A percentile compares a stretch with the other conserved stretches of the same genome.
phyloP scores from a whole-genome alignment of 1,140 invertebrate genomes.

The Scaptomyza pallida region DNA sequence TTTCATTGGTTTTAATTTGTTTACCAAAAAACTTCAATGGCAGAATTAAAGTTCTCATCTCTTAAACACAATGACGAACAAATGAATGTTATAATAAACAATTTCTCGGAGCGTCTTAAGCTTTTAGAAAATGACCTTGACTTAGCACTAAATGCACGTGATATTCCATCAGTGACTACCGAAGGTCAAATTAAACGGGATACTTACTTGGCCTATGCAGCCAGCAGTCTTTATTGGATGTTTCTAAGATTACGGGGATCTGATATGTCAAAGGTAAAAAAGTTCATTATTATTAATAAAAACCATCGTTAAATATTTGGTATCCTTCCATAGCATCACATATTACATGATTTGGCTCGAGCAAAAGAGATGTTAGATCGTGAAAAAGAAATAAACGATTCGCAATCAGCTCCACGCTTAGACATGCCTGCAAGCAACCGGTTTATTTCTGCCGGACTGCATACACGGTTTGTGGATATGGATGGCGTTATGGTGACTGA shows the following conservation, averaged over 20 bases:
- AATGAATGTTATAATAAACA: slow-evolving; percentile 18
- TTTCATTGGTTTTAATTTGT: too few species aligned
- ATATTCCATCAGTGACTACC: not conserved
- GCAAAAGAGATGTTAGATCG: slow-evolving; percentile 57
- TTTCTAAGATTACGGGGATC: slow-evolving; percentile 50
- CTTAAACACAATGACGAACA: slow-evolving; percentile 14
- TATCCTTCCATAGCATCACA: slow-evolving; percentile 27
- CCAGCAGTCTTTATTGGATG: slow-evolving; percentile 63
- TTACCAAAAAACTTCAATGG: too few species aligned
- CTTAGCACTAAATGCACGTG: slow-evolving; percentile 8
- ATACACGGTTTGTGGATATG: slow-evolving; percentile 55
- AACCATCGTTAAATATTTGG: too few species aligned
- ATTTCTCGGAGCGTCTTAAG: slow-evolving; percentile 39
- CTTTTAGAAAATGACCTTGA: slow-evolving; percentile 46
- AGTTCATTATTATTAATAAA: not conserved
- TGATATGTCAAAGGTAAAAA: slow-evolving; percentile 48
- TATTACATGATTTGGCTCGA: slow-evolving; percentile 52
- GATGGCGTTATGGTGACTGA: slow-evolving; percentile 54
- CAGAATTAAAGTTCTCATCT: too few species aligned
- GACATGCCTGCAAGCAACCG: slow-evolving; percentile 53
- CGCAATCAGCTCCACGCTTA: slow-evolving; percentile 39
- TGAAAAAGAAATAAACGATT: slow-evolving; percentile 49
- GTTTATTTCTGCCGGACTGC: slow-evolving; percentile 56
- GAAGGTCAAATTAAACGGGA: slow-evolving; percentile 62
- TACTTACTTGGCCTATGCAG: slow-evolving; percentile 50